A percentile compares a stretch with the other conserved stretches of the same genome.
Conservation (phyloP, 2,113 vertebrate species). For the Neolamprologus variostigma region DNA sequence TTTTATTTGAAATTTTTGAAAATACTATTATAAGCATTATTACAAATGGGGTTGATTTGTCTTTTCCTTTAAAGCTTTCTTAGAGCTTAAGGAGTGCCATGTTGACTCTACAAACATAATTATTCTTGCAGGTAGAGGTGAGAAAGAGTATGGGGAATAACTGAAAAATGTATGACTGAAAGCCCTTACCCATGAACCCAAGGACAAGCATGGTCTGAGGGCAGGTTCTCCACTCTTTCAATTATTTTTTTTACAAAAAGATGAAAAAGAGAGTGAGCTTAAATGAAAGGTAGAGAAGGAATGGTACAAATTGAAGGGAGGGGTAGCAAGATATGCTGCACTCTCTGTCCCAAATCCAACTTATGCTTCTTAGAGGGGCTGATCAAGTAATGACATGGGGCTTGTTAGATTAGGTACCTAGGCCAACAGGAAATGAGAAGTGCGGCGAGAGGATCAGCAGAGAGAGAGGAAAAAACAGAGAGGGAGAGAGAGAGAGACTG, state of each 20-base stretch:
- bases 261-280: slow-evolving; percentile 38
- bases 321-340: neutral
- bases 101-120: neutral
- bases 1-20: neutral
- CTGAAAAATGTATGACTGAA: slow-evolving; percentile 2
- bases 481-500: neutral
- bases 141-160: neutral
- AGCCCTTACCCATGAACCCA: slow-evolving; percentile 76
- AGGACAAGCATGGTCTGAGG: slow-evolving; percentile 74
- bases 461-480: neutral
- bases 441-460: slow-evolving; percentile 24
- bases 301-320: neutral
- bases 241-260: slow-evolving; percentile 42
- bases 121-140: neutral
- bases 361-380: slow-evolving; percentile 31
- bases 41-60: slow-evolving; percentile 13
- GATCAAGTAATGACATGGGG: slow-evolving; percentile 49
- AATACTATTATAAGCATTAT: neutral
- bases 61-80: slow-evolving; percentile 36
- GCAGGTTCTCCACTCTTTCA: slow-evolving; percentile 58
- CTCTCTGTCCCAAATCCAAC: slow-evolving; percentile 35
- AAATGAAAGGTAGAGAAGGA: slow-evolving; percentile 5
- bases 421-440: slow-evolving; percentile 40
- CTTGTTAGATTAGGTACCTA: slow-evolving; percentile 46
- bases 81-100: neutral